Percentiles rank a stretch among this genome's conserved stretches.
Conservation (phyloP, 2,888 invertebrate species). For the Nomada hirtipes region DNA sequence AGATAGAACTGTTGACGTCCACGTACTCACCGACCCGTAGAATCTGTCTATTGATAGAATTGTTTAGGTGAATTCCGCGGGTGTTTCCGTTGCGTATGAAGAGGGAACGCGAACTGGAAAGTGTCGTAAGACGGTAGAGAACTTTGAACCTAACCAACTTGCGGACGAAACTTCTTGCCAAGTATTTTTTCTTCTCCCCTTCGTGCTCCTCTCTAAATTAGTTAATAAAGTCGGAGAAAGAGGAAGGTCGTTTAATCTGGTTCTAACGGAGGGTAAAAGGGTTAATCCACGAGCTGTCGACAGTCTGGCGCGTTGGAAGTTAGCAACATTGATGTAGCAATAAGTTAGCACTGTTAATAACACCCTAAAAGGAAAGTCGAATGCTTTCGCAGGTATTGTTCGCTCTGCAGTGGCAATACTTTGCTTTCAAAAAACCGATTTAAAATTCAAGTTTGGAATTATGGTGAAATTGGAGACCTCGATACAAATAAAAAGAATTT, state of each 20-base stretch:
- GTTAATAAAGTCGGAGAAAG: conserved; percentile 38
- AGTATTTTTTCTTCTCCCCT: conserved; percentile 21
- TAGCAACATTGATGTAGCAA: neutral
- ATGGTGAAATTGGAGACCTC: too few species aligned
- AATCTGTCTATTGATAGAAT: neutral
- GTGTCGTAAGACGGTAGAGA: conserved; percentile 37
- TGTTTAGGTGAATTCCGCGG: neutral
- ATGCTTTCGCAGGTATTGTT: too few species aligned
- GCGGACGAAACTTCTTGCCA: conserved; percentile 42
- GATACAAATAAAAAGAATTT: too few species aligned
- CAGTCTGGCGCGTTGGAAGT: neutral
- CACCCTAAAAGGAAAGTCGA: neutral
- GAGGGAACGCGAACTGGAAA: conserved; percentile 24
- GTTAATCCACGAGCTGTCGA: conserved; percentile 5
- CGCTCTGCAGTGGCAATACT: too few species aligned
- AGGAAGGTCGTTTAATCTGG: conserved; percentile 23
- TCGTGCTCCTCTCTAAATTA: conserved; percentile 34
- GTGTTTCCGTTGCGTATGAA: conserved; percentile 9
- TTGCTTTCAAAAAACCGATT: too few species aligned
- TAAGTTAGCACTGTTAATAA: neutral
- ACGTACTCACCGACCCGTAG: too few species aligned
- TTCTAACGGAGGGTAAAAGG: conserved; percentile 13
- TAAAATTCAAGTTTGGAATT: too few species aligned
- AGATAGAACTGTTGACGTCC: too few species aligned
- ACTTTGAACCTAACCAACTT: conserved; percentile 41